These are phyloP conservation scores for Drosophila aldrichi DNA, from an alignment of 2,888 invertebrate genomes.

Conservation along the genomic window DNA sequence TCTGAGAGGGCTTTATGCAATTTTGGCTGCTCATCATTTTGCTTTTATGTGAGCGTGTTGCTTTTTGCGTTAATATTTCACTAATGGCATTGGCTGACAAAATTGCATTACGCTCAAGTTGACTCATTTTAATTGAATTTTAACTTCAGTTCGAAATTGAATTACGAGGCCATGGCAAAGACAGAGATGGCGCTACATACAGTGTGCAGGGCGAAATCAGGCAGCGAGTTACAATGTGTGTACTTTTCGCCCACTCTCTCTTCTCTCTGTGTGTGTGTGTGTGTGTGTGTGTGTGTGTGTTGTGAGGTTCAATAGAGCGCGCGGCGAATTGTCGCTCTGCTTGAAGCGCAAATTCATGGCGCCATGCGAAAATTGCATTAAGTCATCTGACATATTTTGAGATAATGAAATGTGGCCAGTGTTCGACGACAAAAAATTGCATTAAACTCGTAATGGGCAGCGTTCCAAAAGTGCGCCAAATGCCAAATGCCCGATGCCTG, in stretches of 20 bases:
- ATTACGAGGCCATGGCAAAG: constrained; percentile 76
- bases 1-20: constrained; percentile 21
- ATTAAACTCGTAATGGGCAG: constrained; percentile 27
- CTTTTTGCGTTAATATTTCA: constrained; percentile 79
- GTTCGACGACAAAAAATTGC: constrained; percentile 36
- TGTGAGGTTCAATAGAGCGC: constrained; percentile 32
- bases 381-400: constrained; percentile 61
- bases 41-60: constrained; percentile 38
- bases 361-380: constrained; percentile 73
- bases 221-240: constrained; percentile 9
- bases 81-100: constrained; percentile 80
- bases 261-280: too few relatives aligned
- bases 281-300: constrained; percentile 22
- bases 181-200: constrained; percentile 33
- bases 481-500: neutral
- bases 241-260: neutral
- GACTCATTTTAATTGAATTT: constrained; percentile 82
- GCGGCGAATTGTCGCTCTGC: constrained; percentile 49
- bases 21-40: constrained; percentile 6
- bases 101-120: constrained; percentile 82
- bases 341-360: constrained; percentile 54
- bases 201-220: constrained; percentile 1
- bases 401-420: constrained; percentile 58
- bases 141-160: constrained; percentile 82
- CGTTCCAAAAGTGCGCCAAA: constrained; percentile 55